A percentile compares a stretch with the other conserved stretches of the same genome.
These are phyloP conservation scores for Limosa lapponica DNA, from an alignment of 2,797 vertebrate species.

Conservation along the genomic window DNA sequence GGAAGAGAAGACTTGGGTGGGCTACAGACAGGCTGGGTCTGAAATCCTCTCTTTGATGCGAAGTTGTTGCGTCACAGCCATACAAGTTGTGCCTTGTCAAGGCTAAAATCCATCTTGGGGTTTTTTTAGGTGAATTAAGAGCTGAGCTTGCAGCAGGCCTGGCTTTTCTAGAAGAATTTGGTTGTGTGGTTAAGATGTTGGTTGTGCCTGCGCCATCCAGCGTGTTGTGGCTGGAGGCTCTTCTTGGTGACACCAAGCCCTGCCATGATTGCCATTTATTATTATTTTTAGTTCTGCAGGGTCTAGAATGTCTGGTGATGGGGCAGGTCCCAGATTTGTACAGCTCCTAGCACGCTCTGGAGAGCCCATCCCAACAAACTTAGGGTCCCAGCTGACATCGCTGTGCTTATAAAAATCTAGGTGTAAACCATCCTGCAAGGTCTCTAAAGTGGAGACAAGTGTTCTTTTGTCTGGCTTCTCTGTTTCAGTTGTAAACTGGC, in stretches of 20 bases:
- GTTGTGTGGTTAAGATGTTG: not conserved
- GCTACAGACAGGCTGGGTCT: not conserved
- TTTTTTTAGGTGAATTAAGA: not conserved
- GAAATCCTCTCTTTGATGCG: not conserved
- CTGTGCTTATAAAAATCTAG: not conserved
- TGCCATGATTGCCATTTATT: not conserved
- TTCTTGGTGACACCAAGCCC: not conserved
- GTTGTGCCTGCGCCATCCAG: not conserved
- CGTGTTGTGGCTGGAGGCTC: not conserved
- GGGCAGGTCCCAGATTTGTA: not conserved
- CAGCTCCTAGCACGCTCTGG: not conserved
- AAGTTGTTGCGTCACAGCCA: not conserved
- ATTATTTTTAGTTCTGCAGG: not conserved
- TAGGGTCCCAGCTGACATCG: not conserved
- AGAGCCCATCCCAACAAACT: not conserved
- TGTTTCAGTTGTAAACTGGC: not conserved
- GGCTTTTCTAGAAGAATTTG: not conserved
- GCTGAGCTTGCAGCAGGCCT: not conserved
- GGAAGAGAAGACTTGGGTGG: not conserved
- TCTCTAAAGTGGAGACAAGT: not conserved
- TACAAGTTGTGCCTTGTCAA: not conserved
- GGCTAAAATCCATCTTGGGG: fast-evolving
- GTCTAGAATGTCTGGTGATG: not conserved
- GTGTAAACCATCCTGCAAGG: not conserved
- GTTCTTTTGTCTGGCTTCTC: constrained; percentile 13